Evolutionary conservation across 2,888 invertebrate species (phyloP), one percentile per base, ranked within the genome.

Genomic region (Orthosia incerta): DNA sequence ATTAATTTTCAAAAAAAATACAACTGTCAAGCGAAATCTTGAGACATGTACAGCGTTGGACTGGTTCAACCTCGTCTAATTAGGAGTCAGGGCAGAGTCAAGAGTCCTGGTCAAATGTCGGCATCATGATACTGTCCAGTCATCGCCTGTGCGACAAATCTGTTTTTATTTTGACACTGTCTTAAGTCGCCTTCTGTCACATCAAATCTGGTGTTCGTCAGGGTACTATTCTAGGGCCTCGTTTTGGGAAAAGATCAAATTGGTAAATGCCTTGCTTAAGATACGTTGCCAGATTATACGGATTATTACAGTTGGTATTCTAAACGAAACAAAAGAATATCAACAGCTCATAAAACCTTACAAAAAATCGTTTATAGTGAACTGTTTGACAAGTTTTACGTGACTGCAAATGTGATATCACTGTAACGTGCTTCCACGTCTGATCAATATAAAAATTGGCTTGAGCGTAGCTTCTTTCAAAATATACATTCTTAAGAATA

Each of bases 361-460:
- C n/a, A 53, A 48, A 59, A 62, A 4, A 53, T 63, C 15, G 18
- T 45, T 70, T 53, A 46, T 45, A 59, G 39, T 53, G 12, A 56
- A 57, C 46, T 57, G 26, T 26, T 63, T 56, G n/a, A 26, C 51
- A 57, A 64, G 31, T 53, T 78, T 78, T 61, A 65, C 31, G 46
- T 53, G 60, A 60, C 71, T 61, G 18, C 31, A 46, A 57, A 72
- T 62, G 39, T 60, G 67, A 67, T 66, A 62, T 45, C 13, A 20
- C 51, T 51, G 31, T 59, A 67, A 65, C 26, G 64, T 66, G 51
- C 26, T 62, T 66, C 62, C 45, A 73, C 50, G 61, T 60, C 23
- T 61, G 16, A 79, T 80, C 20, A 64, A 74, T 60, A 23, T 18
- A 26, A 69, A 74, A 80, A 65, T 80, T 80, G 78, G 64, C 78